Conservation (phyloP, 2,888 invertebrate species). For the Dynastes maya region DNA sequence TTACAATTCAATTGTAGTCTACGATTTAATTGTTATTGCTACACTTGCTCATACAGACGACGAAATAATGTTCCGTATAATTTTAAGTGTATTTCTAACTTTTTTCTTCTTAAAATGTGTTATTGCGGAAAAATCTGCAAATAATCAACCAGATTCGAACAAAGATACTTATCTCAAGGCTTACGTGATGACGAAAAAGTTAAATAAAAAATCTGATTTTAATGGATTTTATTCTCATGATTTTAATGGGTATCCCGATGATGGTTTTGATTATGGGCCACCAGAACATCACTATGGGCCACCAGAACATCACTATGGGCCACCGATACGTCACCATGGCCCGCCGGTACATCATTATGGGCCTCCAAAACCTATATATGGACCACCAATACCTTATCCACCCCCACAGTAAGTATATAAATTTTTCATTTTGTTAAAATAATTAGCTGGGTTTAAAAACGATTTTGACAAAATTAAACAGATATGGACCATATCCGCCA, state of each 20-base stretch:
- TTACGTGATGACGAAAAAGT: constrained; percentile 75
- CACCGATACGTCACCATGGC: constrained; percentile 61
- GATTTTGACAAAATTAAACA: background rate
- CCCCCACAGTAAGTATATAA: constrained; percentile 64
- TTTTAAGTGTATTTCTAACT: constrained; percentile 62
- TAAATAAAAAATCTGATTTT: constrained; percentile 72
- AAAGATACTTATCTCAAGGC: constrained; percentile 79
- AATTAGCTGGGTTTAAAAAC: background rate
- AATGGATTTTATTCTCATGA: constrained; percentile 69
- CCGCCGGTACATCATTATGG: constrained; percentile 65
- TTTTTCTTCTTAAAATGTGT: constrained; percentile 41
- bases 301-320: constrained; percentile 59
- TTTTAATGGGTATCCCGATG: constrained; percentile 65
- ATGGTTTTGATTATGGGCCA: constrained; percentile 68
- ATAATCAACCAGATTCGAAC: constrained; percentile 56
- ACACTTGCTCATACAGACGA: constrained; percentile 67
- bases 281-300: constrained; percentile 62
- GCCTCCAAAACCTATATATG: constrained; percentile 64
- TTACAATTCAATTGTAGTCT: constrained; percentile 52
- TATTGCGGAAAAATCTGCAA: constrained; percentile 62
- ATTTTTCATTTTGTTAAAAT: background rate
- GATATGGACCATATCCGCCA: constrained; percentile 39
- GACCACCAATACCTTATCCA: constrained; percentile 67
- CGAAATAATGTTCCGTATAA: constrained; percentile 57
- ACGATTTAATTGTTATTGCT: constrained; percentile 63